These are phyloP conservation scores for Trichonephila inaurata DNA, from an alignment of 1,140 invertebrate genomes.

Conservation along the genomic window DNA sequence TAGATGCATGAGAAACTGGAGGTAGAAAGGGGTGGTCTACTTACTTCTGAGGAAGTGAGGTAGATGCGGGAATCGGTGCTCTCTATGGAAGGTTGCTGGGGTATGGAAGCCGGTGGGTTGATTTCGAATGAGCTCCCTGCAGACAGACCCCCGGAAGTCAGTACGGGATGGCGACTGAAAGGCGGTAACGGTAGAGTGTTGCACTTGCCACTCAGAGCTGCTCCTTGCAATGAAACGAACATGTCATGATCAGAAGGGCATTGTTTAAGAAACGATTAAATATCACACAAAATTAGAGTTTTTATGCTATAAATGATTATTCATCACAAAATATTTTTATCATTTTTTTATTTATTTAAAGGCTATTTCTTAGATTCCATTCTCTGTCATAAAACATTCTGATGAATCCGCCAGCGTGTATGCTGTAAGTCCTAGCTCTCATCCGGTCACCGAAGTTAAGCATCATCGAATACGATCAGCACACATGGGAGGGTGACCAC, in stretches of 20 bases:
- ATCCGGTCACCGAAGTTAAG: too few relatives aligned
- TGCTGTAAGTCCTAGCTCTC: too few relatives aligned
- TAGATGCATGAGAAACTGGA: neutral
- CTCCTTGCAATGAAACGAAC: neutral
- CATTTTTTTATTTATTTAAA: too few relatives aligned
- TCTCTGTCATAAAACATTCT: too few relatives aligned
- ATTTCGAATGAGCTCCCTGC: slow-evolving; percentile 68
- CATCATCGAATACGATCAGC: too few relatives aligned
- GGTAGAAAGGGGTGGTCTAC: slow-evolving; percentile 80
- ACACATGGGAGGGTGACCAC: too few relatives aligned
- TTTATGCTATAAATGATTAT: too few relatives aligned
- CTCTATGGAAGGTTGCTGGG: slow-evolving; percentile 93
- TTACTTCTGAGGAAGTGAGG: slow-evolving; percentile 96
- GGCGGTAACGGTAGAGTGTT: slow-evolving; percentile 73
- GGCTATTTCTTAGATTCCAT: too few relatives aligned
- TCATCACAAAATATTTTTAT: too few relatives aligned
- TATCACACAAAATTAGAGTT: too few relatives aligned
- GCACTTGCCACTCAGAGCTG: slow-evolving; percentile 69
- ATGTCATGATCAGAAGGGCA: neutral
- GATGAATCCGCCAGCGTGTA: too few relatives aligned
- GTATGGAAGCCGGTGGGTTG: slow-evolving; percentile 52
- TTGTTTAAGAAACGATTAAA: too few relatives aligned
- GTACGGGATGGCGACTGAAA: slow-evolving; percentile 64
- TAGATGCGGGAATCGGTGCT: slow-evolving; percentile 95
- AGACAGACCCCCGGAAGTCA: slow-evolving; percentile 58